Conservation (phyloP, 2,888 invertebrate species). For the Erpobdella octoculata region DNA sequence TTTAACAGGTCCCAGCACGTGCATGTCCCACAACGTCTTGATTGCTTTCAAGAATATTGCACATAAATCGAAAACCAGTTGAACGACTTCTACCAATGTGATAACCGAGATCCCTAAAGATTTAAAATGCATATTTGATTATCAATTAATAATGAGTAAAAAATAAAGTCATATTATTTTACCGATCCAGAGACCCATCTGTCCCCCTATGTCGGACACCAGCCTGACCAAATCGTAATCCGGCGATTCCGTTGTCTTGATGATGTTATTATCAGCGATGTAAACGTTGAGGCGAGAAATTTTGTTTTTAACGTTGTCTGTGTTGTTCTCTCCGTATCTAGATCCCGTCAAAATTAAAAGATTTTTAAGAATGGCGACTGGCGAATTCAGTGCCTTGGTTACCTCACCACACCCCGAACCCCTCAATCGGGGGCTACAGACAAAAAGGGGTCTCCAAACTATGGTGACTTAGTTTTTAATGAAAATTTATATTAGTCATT, state of each 20-base stretch:
- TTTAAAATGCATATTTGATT: background rate
- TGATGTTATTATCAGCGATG: conserved; percentile 40
- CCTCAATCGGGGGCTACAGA: too few relatives aligned
- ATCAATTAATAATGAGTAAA: background rate
- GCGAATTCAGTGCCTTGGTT: too few relatives aligned
- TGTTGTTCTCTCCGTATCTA: conserved; percentile 18
- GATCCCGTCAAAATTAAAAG: background rate
- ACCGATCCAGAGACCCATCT: conserved; percentile 40
- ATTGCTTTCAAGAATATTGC: background rate
- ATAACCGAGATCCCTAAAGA: conserved; percentile 37
- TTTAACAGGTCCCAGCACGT: background rate
- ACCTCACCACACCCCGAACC: too few relatives aligned
- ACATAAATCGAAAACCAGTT: conserved; percentile 35
- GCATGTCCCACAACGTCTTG: conserved; percentile 4
- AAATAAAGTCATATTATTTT: background rate
- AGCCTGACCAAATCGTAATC: conserved; percentile 39
- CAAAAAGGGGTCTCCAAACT: too few relatives aligned
- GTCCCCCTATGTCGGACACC: conserved; percentile 40
- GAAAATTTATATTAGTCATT: too few relatives aligned
- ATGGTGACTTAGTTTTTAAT: too few relatives aligned
- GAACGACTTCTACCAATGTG: conserved; percentile 38
- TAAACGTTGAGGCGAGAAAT: conserved; percentile 38
- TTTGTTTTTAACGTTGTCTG: conserved; percentile 27
- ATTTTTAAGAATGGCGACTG: background rate
- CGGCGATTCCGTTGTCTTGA: conserved; percentile 39